Base-by-base conservation (phyloP, 2,888 invertebrate genomes). In the Calliphora vomitoria region DNA sequence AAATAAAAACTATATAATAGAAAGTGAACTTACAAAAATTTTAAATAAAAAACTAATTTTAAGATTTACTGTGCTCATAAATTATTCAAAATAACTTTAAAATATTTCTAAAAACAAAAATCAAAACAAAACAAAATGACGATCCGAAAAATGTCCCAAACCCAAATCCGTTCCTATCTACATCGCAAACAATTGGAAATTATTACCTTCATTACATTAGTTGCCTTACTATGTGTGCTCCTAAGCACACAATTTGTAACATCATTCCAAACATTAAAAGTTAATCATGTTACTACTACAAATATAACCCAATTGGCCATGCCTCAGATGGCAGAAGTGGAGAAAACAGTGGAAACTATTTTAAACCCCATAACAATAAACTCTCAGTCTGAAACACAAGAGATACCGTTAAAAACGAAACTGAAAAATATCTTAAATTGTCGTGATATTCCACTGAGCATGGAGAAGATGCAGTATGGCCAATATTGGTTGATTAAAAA, bases 401-500 rank as follows among this genome's bases (percentile, higher is more conserved):
- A 71, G 18, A 38, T 66, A 5, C 81, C 84, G 1, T 35, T 88
- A 10, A 66, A 35, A 1, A 62, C 62, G 8, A 74, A 89, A 1
- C 79, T 93, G 0, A 90, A 91, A 74, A 64, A 66, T 0, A 66
- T 92, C 8, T 55, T 93, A 0, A 89, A 90, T 4, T 93, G 93
- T 13, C 88, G 78, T 8, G 90, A 93, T 79, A 89, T 87, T 0
- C 71, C 82, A 0, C 87, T 93, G 44, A 79, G 64, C 1, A 69
- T 90, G 55, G 89, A 90, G 53, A 91, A 90, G 15, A 4, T 90
- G 0, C 93, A 92, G 41, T 91, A 92, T 25, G 93, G 93, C 0
- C 79, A 88, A 0, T 92, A 89, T 91, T 96, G 96, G 95, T 94
- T 96, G 58, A 92, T 96, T 8, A 95, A 95, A 90, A 96, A 96